Base-by-base conservation (phyloP, 2,888 invertebrate genomes). In the Leptinotarsa juncta region DNA sequence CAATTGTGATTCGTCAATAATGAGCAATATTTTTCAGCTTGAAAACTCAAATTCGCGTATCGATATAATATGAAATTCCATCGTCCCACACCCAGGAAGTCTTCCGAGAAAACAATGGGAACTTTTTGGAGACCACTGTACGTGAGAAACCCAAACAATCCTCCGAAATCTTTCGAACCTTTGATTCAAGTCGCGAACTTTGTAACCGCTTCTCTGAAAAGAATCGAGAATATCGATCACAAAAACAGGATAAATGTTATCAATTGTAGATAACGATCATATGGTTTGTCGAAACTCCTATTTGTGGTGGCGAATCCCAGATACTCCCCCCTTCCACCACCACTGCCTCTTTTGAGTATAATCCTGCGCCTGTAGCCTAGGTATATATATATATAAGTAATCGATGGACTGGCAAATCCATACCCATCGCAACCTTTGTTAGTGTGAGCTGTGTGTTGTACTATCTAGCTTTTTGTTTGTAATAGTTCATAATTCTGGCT, bases 401-500 rank as follows among this genome's bases (percentile, higher is more conserved):
- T 42, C 62, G 62, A 62, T 62, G 32, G 62, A 20, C 42, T 14
- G 42, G 7, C 1, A 62, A 62, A 32, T 32, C 42, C 20, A 16
- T 51, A 51, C 16, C 62, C 16, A 62, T 62, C 32, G 15, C 62
- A 42, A 62, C 32, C 42, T 62, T 42, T 32, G 32, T 42, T 42
- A 62, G 62, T 62, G 62, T 42, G 42, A n/a, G 62, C 1, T 42
- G 7, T 14, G 62, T 62, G 62, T 16, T 26, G 26, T 42, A 20
- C n/a, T 18, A 4, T 32, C 57, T 48, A 55, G 67, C 60, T 70
- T 72, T 49, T 49, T 48, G 62, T 42, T 42, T 42, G 42, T 42
- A 42, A 67, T 55, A 65, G n/a, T 15, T 48, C 2, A 68, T 18
- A 74, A 85, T 78, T 82, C 86, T 86, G 86, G 86, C 86, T 83